Conservation (phyloP, 2,888 invertebrate genomes). For the Leptopilina syphax region DNA sequence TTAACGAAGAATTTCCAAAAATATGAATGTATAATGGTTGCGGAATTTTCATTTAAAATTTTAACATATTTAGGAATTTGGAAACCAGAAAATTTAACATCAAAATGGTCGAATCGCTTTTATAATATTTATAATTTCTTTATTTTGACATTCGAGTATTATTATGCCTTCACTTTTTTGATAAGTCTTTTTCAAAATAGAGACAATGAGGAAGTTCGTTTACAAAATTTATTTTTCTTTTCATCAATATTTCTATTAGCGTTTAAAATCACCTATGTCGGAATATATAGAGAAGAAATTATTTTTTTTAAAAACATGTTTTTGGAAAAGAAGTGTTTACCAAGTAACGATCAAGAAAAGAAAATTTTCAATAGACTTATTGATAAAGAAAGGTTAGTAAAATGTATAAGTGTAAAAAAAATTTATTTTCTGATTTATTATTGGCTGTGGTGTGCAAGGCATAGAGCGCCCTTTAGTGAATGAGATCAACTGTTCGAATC, state of each 20-base stretch:
- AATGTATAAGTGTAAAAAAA: no score
- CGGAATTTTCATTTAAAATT: not conserved
- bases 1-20: no score
- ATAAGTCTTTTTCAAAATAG: not conserved
- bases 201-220: not conserved
- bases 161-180: not conserved
- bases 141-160: not conserved
- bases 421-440: no score
- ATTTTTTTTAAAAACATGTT: not conserved
- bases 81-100: not conserved
- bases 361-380: no score
- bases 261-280: not conserved
- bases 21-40: not conserved
- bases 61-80: not conserved
- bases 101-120: not conserved
- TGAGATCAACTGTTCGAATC: no score
- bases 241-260: not conserved
- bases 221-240: not conserved
- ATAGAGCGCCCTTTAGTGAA: no score
- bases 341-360: no score
- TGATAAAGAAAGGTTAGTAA: no score
- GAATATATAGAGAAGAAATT: not conserved
- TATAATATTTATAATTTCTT: constrained; percentile 4
- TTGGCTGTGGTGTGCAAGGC: no score
- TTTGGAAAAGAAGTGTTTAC: not conserved